These are phyloP conservation scores for Drosophila anomalata DNA, from an alignment of 2,888 invertebrate species.

Conservation along the genomic window DNA sequence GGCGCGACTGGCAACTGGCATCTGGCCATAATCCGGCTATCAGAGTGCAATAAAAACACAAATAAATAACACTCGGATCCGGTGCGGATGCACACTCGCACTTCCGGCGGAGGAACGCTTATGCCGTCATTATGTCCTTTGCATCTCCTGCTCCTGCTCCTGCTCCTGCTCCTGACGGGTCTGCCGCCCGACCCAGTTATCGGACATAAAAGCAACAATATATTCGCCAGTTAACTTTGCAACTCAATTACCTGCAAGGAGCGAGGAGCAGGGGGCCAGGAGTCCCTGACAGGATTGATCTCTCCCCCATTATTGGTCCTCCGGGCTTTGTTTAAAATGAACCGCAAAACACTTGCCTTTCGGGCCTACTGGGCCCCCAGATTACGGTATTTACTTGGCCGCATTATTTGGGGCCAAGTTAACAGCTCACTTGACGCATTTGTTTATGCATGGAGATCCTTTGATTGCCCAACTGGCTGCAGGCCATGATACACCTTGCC, in stretches of 20 bases:
- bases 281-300: background rate
- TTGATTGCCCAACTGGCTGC: constrained; percentile 13
- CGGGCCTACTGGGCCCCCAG: background rate
- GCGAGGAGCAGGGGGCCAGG: too few relatives aligned
- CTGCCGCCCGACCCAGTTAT: too few relatives aligned
- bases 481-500: constrained; percentile 3
- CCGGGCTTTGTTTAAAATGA: background rate
- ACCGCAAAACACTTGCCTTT: background rate
- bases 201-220: too few relatives aligned
- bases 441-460: constrained; percentile 1
- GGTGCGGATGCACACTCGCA: constrained; percentile 1
- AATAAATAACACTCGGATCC: constrained; percentile 19
- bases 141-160: constrained; percentile 4
- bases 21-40: constrained; percentile 6
- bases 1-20: background rate
- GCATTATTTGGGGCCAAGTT: background rate
- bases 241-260: background rate
- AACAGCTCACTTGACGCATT: constrained; percentile 4
- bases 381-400: constrained; percentile 1
- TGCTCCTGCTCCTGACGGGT: background rate
- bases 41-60: constrained; percentile 4
- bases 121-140: constrained; percentile 9
- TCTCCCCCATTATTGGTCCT: background rate
- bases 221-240: too few relatives aligned
- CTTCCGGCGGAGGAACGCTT: constrained; percentile 4